Evolutionary conservation across 2,797 vertebrate species (phyloP).

Genomic region (Philypnodon macrostomus): DNA sequence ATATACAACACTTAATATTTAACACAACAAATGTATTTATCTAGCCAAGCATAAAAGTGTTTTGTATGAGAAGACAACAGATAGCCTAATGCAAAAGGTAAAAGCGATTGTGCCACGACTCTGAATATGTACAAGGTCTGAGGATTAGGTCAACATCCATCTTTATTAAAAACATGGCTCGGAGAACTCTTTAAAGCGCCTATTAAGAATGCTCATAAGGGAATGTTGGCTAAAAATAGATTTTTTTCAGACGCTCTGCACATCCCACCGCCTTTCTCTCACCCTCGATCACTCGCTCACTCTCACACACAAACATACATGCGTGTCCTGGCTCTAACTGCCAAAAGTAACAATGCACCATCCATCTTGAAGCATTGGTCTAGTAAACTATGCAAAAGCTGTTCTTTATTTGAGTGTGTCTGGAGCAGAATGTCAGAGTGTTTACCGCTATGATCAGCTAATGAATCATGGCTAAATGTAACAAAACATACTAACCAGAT

Average conservation of each 20-base stretch:
- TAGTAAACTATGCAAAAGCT: not conserved
- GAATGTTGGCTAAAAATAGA: conserved; percentile 65
- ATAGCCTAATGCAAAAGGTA: conserved; percentile 14
- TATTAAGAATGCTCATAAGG: conserved; percentile 58
- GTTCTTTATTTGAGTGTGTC: conserved; percentile 5
- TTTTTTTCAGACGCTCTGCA: conserved; percentile 56
- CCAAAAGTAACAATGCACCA: conserved; percentile 30
- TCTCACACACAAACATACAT: conserved; percentile 16
- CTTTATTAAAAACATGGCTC: conserved; percentile 46
- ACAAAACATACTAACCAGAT: conserved; percentile 44
- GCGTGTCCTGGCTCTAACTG: conserved; percentile 24
- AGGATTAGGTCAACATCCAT: conserved; percentile 43
- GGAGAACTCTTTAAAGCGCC: conserved; percentile 49
- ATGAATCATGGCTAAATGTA: conserved; percentile 39
- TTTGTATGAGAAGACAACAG: not conserved
- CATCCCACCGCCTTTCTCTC: conserved; percentile 46
- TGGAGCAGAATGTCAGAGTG: conserved; percentile 28
- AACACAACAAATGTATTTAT: not conserved
- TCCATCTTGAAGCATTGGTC: conserved; percentile 2
- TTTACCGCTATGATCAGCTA: conserved; percentile 27
- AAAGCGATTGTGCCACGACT: conserved; percentile 29
- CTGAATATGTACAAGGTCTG: conserved; percentile 37
- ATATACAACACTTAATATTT: conserved; percentile 1
- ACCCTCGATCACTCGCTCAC: conserved; percentile 13
- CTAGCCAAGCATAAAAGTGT: not conserved